A percentile compares a stretch with the other conserved stretches of the same genome.
phyloP scores from a whole-genome alignment of 2,113 vertebrate species.

The Rhinopomastus cyanomelas region DNA sequence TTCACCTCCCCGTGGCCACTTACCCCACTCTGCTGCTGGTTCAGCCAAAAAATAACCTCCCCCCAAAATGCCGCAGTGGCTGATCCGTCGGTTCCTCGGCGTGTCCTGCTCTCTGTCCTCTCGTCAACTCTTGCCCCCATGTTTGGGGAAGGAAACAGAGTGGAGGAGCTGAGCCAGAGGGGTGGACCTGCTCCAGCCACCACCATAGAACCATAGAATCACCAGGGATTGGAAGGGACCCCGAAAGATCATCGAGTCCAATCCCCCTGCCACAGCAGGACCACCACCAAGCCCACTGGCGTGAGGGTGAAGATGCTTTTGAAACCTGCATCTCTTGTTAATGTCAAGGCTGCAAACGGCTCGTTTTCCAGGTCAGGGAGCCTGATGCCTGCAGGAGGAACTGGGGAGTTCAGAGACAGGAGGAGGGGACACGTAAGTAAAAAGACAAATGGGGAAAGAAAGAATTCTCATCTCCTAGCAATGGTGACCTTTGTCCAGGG shows the following conservation, averaged over 20 bases:
- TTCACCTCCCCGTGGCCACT: constrained; percentile 1
- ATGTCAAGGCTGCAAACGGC: background rate
- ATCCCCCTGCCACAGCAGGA: too few relatives aligned
- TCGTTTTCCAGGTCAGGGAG: constrained; percentile 42
- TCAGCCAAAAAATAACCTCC: constrained; percentile 19
- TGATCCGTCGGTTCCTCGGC: background rate
- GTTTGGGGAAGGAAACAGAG: background rate
- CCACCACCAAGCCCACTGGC: background rate
- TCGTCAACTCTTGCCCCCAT: background rate
- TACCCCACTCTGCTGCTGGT: constrained; percentile 16
- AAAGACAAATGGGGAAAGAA: background rate
- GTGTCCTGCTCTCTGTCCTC: background rate
- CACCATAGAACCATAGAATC: too few relatives aligned
- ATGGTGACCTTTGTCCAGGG: background rate
- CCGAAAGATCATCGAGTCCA: too few relatives aligned
- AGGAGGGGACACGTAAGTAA: background rate
- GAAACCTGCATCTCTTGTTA: background rate
- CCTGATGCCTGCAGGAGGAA: background rate
- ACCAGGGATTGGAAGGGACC: too few relatives aligned
- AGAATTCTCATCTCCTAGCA: background rate
- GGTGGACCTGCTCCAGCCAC: background rate
- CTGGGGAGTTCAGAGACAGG: constrained; percentile 22
- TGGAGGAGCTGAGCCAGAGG: background rate
- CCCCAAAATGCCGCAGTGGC: background rate
- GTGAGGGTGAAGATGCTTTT: background rate